Evolutionary conservation across 2,113 vertebrate species (phyloP), one percentile per base, ranked within the genome.

Genomic region (Castor canadensis): DNA sequence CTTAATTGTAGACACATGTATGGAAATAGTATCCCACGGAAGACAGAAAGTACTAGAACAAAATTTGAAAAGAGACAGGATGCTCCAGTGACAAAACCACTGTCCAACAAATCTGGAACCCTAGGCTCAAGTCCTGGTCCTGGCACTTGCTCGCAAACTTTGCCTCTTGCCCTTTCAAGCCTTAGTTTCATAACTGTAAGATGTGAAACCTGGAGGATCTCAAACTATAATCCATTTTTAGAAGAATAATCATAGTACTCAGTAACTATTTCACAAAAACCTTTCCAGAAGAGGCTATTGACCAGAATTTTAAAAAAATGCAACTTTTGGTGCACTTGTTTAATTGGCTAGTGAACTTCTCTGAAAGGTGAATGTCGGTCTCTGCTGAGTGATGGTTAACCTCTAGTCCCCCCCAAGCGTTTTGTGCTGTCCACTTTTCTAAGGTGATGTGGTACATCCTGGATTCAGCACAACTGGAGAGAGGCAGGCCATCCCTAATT

Each of bases 401-500:
- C 19, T 92, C 0, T 19, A 22, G 22, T 32, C 8, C 1, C 56
- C 56, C 5, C 2, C 9, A 9, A 87, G 3, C 19, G 35, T 30
- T n/a, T 0, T 4, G 3, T 30, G 13, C 22, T 58, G 11, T 28
- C 62, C 24, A 1, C 5, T 60, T 52, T 93, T 9, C 49, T 75
- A 35, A 71, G 32, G n/a, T 32, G 49, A 83, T 20, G 69, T 35
- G 15, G 16, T 12, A 16, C 1, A 5, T 40, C 1, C 8, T 38
- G 3, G 20, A 45, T 17, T 45, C 3, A 60, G 6, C 0, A 1
- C 17, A 22, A 76, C 0, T 5, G 56, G 38, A 15, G 0, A 19
- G 69, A 71, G 40, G 40, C 35, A 49, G 38, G 15, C 5, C 58
- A 60, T 11, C 2, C 1, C 17, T 86, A 16, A 80, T 77, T 80